Percentiles rank a stretch among this genome's conserved stretches.
These are phyloP conservation scores for Falco cherrug DNA, from an alignment of 2,797 vertebrate species.

Conservation along the genomic window DNA sequence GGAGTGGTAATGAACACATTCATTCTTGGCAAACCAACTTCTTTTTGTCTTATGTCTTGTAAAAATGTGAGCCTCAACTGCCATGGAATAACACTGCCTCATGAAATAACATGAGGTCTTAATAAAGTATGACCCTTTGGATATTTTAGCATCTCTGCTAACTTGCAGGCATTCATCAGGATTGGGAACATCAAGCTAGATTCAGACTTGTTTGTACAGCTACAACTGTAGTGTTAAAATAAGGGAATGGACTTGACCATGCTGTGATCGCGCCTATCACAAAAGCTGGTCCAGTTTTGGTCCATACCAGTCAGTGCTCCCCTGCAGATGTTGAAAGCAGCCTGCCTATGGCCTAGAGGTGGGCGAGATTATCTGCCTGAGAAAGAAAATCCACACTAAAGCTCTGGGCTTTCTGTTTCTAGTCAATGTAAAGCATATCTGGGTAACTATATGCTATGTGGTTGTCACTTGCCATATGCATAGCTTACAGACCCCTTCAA, in stretches of 20 bases:
- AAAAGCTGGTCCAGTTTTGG: background rate
- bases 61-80: background rate
- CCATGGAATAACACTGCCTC: background rate
- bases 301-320: background rate
- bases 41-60: conserved; percentile 16
- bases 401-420: background rate
- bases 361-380: background rate
- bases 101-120: conserved; percentile 9
- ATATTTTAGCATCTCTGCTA: background rate
- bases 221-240: background rate
- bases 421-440: background rate
- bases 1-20: background rate
- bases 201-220: background rate
- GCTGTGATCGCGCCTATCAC: background rate
- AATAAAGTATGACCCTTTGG: background rate
- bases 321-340: background rate
- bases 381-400: background rate
- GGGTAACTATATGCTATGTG: background rate
- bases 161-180: background rate
- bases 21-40: background rate
- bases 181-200: background rate
- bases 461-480: background rate
- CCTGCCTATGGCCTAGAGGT: background rate
- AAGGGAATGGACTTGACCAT: background rate
- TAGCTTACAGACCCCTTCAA: background rate